phyloP scores from a whole-genome alignment of 2,113 vertebrate species.

The Ageneiosus marmoratus region DNA sequence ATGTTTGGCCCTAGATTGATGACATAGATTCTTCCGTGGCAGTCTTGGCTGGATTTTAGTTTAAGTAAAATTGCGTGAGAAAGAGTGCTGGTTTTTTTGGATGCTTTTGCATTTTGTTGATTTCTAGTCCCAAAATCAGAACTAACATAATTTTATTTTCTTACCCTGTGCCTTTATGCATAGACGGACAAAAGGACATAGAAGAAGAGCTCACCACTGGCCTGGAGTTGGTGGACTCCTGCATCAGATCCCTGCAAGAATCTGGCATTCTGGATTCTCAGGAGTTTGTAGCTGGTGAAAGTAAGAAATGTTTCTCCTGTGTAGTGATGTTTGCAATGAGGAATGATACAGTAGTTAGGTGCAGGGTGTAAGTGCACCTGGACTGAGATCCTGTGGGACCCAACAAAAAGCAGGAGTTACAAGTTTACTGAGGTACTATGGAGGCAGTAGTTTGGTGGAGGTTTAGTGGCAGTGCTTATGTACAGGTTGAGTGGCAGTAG shows the following conservation, averaged over 20 bases:
- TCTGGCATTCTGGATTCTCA: constrained; percentile 96
- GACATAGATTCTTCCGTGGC: not conserved
- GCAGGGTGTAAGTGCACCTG: not conserved
- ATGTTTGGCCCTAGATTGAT: not conserved
- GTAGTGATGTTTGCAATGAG: not conserved
- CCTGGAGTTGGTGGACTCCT: constrained; percentile 96
- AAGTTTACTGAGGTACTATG: not conserved
- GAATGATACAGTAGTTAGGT: not conserved
- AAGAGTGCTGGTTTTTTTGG: not conserved
- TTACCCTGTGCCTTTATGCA: constrained; percentile 2
- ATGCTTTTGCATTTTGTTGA: constrained; percentile 4
- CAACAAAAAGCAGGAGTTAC: not conserved
- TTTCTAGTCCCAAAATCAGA: not conserved
- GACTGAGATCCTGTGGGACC: not conserved
- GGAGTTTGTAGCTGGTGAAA: constrained; percentile 86
- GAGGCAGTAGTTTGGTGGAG: not conserved
- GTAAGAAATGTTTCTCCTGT: constrained; percentile 71
- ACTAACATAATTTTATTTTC: constrained; percentile 1
- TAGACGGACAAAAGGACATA: constrained; percentile 97
- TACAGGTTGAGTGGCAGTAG: not conserved
- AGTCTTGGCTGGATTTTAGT: not conserved
- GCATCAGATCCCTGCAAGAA: constrained; percentile 94
- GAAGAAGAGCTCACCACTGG: constrained; percentile 98
- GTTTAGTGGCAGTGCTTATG: not conserved
- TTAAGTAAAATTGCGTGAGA: not conserved